Evolutionary conservation across 1,140 invertebrate genomes (phyloP).

Genomic region (Drosophila sturtevanti): DNA sequence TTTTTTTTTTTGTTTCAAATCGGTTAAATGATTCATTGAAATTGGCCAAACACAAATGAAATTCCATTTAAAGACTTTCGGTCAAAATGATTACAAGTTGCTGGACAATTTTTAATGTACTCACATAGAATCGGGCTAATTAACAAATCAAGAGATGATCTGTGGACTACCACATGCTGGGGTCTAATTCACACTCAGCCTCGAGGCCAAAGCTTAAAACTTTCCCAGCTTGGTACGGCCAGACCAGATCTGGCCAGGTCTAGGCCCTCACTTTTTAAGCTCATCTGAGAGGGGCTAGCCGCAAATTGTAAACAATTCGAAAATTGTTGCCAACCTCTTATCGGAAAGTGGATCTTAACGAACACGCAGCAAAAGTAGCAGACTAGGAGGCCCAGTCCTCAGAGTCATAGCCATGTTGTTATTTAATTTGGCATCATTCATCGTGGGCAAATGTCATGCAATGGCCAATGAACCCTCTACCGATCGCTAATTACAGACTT

Average conservation of each 20-base stretch:
- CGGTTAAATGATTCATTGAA: too few relatives aligned
- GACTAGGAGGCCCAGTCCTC: slow-evolving; percentile 29
- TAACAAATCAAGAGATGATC: slow-evolving; percentile 61
- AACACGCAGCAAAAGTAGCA: slow-evolving; percentile 56
- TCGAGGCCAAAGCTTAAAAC: not conserved
- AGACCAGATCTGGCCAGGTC: too few relatives aligned
- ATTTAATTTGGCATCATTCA: slow-evolving; percentile 67
- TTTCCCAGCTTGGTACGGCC: slow-evolving; percentile 57
- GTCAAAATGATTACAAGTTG: not conserved
- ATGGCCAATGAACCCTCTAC: slow-evolving; percentile 36
- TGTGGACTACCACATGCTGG: slow-evolving; percentile 39
- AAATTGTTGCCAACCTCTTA: slow-evolving; percentile 69
- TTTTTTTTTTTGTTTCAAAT: too few relatives aligned
- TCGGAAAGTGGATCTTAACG: slow-evolving; percentile 63
- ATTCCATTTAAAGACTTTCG: too few relatives aligned
- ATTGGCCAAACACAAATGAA: too few relatives aligned
- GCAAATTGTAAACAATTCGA: slow-evolving; percentile 78
- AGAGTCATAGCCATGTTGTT: slow-evolving; percentile 1
- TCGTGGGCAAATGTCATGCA: slow-evolving; percentile 71
- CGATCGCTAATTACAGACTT: slow-evolving; percentile 71
- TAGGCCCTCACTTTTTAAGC: too few relatives aligned
- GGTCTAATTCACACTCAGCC: slow-evolving; percentile 59
- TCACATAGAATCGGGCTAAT: slow-evolving; percentile 43
- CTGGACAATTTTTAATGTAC: slow-evolving; percentile 23
- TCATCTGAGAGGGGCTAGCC: slow-evolving; percentile 31